Percentiles rank a stretch among this genome's conserved stretches.
Conservation (phyloP, 2,888 invertebrate genomes). For the Spicauda simplicius region DNA sequence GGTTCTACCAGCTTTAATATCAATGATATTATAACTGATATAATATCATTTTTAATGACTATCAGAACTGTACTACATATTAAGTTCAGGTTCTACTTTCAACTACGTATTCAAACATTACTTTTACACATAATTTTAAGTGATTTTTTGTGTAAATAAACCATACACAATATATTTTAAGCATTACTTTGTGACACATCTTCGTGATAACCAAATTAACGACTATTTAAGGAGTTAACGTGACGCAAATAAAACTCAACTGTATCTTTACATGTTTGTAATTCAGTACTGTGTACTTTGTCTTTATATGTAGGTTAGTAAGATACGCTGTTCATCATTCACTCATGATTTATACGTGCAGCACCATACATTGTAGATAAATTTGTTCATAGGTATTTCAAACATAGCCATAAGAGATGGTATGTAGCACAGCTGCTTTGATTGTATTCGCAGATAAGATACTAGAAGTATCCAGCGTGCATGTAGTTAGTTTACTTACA, state of each 20-base stretch:
- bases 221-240: conserved; percentile 19
- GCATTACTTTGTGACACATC: too few species aligned
- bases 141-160: too few species aligned
- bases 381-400: conserved; percentile 21
- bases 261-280: conserved; percentile 24
- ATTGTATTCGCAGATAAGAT: conserved; percentile 5
- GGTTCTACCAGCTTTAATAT: too few species aligned
- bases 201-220: background rate
- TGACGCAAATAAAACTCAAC: conserved; percentile 5
- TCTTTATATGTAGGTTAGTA: conserved; percentile 52
- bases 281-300: conserved; percentile 15
- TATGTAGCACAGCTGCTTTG: conserved; percentile 10
- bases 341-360: background rate
- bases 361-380: conserved; percentile 1
- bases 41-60: too few species aligned
- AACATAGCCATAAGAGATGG: conserved; percentile 8
- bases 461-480: background rate
- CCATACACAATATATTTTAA: too few species aligned
- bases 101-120: too few species aligned
- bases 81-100: too few species aligned
- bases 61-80: too few species aligned
- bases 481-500: too few species aligned
- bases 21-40: too few species aligned
- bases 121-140: too few species aligned
- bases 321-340: conserved; percentile 58